Conservation (phyloP, 2,888 invertebrate species). For the Spodoptera picta region DNA sequence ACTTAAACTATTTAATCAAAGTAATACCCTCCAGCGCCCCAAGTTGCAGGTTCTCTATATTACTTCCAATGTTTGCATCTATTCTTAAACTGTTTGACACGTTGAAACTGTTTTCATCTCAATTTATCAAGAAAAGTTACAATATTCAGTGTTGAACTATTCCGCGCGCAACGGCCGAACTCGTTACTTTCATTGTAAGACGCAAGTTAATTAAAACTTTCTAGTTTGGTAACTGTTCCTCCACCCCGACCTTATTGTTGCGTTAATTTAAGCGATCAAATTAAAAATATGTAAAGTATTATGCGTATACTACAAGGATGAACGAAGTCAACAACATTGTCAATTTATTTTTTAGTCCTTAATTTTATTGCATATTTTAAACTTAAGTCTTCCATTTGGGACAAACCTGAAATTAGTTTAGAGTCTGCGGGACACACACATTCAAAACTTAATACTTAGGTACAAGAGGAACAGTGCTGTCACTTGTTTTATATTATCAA, state of each 20-base stretch:
- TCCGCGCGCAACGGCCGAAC: slow-evolving; percentile 28
- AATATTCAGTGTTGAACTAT: slow-evolving; percentile 47
- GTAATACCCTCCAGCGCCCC: no score
- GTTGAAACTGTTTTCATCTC: slow-evolving; percentile 37
- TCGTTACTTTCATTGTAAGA: slow-evolving; percentile 60
- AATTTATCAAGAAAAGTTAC: slow-evolving; percentile 47
- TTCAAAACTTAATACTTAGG: no score
- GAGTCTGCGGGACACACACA: no score
- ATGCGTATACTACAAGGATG: neutral
- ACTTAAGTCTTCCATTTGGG: no score
- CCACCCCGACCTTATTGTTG: slow-evolving; percentile 46
- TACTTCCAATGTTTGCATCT: no score
- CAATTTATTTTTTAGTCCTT: no score
- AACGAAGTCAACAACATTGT: neutral
- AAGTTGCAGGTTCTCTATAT: no score
- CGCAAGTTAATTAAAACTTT: slow-evolving; percentile 64
- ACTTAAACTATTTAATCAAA: no score
- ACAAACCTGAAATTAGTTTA: no score
- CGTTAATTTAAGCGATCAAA: slow-evolving; percentile 24
- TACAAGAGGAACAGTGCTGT: no score
- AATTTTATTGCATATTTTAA: no score
- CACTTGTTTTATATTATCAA: no score
- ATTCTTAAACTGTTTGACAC: slow-evolving; percentile 4
- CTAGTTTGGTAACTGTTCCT: slow-evolving; percentile 56
- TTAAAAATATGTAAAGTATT: slow-evolving; percentile 13